Conservation (phyloP, 1,140 invertebrate genomes). For the Drosophila tsacasi region DNA sequence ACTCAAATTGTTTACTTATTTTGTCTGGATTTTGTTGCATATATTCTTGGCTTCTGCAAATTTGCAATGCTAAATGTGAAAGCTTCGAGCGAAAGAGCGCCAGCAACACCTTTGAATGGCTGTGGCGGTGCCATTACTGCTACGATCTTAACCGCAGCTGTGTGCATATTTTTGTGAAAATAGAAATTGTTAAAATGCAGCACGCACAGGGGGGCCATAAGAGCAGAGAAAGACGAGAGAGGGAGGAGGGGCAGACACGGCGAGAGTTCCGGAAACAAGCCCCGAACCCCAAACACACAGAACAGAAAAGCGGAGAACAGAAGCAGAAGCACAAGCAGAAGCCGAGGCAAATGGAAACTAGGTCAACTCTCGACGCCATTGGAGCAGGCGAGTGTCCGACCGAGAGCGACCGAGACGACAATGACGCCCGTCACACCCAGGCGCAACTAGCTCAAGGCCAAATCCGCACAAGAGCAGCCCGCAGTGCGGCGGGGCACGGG, state of each 20-base stretch:
- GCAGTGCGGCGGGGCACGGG: constrained; percentile 18
- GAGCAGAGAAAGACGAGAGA: background rate
- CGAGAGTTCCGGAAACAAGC: constrained; percentile 64
- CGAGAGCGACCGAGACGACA: constrained; percentile 60
- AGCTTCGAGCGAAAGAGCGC: constrained; percentile 5
- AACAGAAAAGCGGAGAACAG: constrained; percentile 31
- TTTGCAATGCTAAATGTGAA: constrained; percentile 17
- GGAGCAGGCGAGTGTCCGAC: constrained; percentile 61
- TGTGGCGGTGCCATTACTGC: constrained; percentile 20
- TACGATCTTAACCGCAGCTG: constrained; percentile 32
- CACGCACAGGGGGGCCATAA: constrained; percentile 38
- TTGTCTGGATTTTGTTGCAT: background rate
- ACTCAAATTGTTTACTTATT: background rate
- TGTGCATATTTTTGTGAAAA: constrained; percentile 48
- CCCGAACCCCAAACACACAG: constrained; percentile 14
- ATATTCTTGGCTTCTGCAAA: background rate
- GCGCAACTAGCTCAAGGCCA: constrained; percentile 79
- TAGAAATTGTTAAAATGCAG: constrained; percentile 73
- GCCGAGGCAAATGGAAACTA: constrained; percentile 51
- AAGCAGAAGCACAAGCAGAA: constrained; percentile 13
- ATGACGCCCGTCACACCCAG: constrained; percentile 76
- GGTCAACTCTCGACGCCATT: constrained; percentile 76
- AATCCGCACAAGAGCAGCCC: constrained; percentile 42
- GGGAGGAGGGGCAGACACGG: background rate
- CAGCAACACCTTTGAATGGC: background rate